Percentiles rank a stretch among this genome's conserved stretches.
Evolutionary conservation across 2,113 vertebrate species (phyloP).

Genomic region (Andinoacara biseriatus): DNA sequence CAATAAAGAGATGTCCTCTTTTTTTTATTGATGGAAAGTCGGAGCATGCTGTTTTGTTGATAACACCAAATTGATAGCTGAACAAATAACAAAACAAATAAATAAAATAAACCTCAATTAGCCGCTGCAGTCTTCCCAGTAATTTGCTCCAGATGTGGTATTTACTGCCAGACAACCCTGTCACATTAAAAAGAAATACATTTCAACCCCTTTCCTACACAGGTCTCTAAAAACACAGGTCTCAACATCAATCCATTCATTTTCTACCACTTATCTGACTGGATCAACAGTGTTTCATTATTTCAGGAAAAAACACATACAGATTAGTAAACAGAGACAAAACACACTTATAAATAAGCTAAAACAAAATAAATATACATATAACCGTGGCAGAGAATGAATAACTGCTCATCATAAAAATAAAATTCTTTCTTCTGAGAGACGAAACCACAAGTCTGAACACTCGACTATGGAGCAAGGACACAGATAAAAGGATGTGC

Average conservation of each 20-base stretch:
- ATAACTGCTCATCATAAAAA: not conserved
- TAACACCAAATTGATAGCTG: not conserved
- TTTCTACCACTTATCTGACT: not conserved
- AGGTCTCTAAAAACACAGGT: not conserved
- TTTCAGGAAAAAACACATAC: not conserved
- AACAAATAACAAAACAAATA: constrained; percentile 27
- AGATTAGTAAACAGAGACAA: not conserved
- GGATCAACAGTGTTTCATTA: not conserved
- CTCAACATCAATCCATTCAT: not conserved
- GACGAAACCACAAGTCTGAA: constrained; percentile 13
- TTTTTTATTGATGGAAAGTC: constrained; percentile 47
- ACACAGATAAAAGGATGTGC: constrained; percentile 22
- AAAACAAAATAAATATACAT: constrained; percentile 3
- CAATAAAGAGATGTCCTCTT: not conserved
- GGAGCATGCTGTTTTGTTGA: constrained; percentile 20
- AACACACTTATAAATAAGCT: not conserved
- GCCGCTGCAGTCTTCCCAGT: not conserved
- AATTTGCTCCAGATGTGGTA: not conserved
- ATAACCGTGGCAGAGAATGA: not conserved
- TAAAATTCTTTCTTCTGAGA: constrained; percentile 3
- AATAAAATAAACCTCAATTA: not conserved
- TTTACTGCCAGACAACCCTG: not conserved
- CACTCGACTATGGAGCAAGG: constrained; percentile 7
- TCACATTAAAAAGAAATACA: not conserved
- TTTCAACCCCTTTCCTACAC: not conserved